These are phyloP conservation scores for Tachysurus vachellii DNA, from an alignment of 2,113 vertebrate species.

Conservation along the genomic window DNA sequence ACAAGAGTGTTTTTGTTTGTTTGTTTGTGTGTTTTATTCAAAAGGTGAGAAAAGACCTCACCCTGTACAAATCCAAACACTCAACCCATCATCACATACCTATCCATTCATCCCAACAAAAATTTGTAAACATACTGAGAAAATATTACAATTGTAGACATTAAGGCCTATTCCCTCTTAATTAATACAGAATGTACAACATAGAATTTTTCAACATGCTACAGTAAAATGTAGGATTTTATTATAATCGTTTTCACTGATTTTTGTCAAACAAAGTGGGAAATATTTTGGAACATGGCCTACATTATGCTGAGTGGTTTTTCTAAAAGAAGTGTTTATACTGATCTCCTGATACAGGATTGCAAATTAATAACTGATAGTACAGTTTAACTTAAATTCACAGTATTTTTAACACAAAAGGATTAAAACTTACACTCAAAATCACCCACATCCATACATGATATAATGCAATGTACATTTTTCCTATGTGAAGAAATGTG, in stretches of 20 bases:
- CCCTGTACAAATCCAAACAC: constrained; percentile 62
- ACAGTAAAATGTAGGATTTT: constrained; percentile 83
- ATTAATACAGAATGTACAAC: constrained; percentile 70
- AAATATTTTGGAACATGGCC: constrained; percentile 60
- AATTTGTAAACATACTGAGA: constrained; percentile 66
- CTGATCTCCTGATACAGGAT: constrained; percentile 79
- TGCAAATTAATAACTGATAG: constrained; percentile 77
- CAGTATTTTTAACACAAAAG: constrained; percentile 78
- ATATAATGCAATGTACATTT: constrained; percentile 50
- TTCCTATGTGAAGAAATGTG: constrained; percentile 48
- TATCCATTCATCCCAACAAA: constrained; percentile 51
- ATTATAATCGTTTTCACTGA: constrained; percentile 64
- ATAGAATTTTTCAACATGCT: constrained; percentile 98
- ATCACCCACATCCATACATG: constrained; percentile 61
- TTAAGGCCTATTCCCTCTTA: constrained; percentile 71
- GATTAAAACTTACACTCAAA: constrained; percentile 56
- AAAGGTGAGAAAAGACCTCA: constrained; percentile 38
- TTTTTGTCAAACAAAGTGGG: constrained; percentile 55
- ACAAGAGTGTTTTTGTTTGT: neutral
- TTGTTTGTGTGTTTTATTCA: constrained; percentile 47
- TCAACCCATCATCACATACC: constrained; percentile 50
- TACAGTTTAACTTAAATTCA: constrained; percentile 86
- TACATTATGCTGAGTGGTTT: constrained; percentile 61
- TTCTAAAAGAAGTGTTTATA: constrained; percentile 62
- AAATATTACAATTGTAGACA: constrained; percentile 70